Percentiles rank a stretch among this genome's conserved stretches.
Evolutionary conservation across 1,140 invertebrate species (phyloP).

Genomic region (Drosophila athabasca): DNA sequence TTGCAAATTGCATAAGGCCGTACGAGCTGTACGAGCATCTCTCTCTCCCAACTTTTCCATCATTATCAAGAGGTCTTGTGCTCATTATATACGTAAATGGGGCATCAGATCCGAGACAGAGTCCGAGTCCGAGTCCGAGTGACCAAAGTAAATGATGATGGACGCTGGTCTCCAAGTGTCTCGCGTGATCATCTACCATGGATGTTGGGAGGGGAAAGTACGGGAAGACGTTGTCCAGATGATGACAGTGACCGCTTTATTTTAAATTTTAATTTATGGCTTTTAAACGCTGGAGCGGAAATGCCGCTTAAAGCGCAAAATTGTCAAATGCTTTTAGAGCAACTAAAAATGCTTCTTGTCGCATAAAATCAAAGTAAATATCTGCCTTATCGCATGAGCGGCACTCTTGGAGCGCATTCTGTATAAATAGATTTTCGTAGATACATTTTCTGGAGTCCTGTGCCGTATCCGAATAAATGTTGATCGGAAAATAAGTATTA

Average conservation of each 20-base stretch:
- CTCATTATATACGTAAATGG: constrained; percentile 67
- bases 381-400: constrained; percentile 34
- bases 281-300: constrained; percentile 70
- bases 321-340: constrained; percentile 53
- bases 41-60: constrained; percentile 6
- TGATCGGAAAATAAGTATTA: not conserved
- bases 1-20: constrained; percentile 56
- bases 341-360: constrained; percentile 40
- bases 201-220: too few relatives aligned
- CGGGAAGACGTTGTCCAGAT: constrained; percentile 31
- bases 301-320: constrained; percentile 79
- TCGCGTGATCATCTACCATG: constrained; percentile 48
- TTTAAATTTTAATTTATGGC: constrained; percentile 80
- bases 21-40: not conserved
- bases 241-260: constrained; percentile 79
- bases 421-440: too few relatives aligned
- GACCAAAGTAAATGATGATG: constrained; percentile 71
- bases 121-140: constrained; percentile 21
- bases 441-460: too few relatives aligned
- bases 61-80: constrained; percentile 30
- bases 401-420: constrained; percentile 9
- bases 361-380: constrained; percentile 66
- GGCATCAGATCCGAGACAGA: not conserved
- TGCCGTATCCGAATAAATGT: not conserved
- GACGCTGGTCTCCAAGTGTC: constrained; percentile 53